Evolutionary conservation across 2,797 vertebrate species (phyloP).

Genomic region (Lemur catta): DNA sequence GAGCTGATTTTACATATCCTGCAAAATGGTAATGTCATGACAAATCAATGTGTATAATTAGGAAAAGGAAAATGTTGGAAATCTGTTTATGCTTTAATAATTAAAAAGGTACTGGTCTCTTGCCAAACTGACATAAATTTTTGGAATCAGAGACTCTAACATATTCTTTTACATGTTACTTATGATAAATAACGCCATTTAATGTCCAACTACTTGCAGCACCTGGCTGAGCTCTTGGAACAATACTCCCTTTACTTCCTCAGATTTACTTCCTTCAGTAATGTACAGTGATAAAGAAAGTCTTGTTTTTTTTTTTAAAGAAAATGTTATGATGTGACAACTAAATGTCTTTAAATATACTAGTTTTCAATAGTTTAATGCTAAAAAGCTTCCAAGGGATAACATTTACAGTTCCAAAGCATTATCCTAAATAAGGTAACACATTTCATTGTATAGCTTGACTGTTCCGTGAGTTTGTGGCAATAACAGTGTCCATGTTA

Average conservation of each 20-base stretch:
- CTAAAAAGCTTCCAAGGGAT: neutral
- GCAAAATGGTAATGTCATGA: constrained; percentile 28
- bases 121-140: constrained; percentile 58
- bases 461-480: neutral
- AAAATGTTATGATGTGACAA: constrained; percentile 10
- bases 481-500: neutral
- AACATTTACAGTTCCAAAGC: neutral
- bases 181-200: constrained; percentile 57
- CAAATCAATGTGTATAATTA: constrained; percentile 50
- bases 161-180: neutral
- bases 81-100: constrained; percentile 47
- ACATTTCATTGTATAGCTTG: neutral
- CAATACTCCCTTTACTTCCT: neutral
- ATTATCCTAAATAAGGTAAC: neutral
- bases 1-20: constrained; percentile 21
- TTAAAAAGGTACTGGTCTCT: constrained; percentile 37
- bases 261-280: neutral
- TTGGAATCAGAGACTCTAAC: constrained; percentile 48
- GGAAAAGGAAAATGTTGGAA: constrained; percentile 54
- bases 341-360: neutral
- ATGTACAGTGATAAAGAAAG: neutral
- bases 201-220: constrained; percentile 13
- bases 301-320: neutral
- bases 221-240: neutral
- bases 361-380: neutral